Evolutionary conservation across 2,888 invertebrate genomes (phyloP).

Genomic region (Monoplex corrugatus): DNA sequence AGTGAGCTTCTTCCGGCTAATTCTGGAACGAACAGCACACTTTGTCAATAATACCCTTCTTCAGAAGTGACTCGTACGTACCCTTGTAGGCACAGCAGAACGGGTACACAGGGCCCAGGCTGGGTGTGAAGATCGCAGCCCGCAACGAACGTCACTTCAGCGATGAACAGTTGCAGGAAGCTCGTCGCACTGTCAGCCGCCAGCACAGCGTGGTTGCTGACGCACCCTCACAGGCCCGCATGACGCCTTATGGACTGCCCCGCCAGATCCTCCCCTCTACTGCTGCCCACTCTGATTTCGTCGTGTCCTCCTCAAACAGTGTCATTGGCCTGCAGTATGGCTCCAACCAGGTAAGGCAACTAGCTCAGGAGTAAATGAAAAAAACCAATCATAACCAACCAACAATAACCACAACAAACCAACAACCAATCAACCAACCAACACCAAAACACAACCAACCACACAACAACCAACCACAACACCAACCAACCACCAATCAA

Average conservation of each 20-base stretch:
- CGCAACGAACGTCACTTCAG: slow-evolving; percentile 94
- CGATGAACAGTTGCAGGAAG: slow-evolving; percentile 94
- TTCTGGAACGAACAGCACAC: no score
- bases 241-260: slow-evolving; percentile 84
- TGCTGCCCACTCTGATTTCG: neutral
- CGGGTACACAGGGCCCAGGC: slow-evolving; percentile 87
- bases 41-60: no score
- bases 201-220: slow-evolving; percentile 97
- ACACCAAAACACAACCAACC: no score
- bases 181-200: slow-evolving; percentile 93
- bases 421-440: no score
- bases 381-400: no score
- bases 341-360: slow-evolving; percentile 40
- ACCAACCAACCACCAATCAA: no score
- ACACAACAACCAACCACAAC: no score
- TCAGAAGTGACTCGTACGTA: no score
- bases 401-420: no score
- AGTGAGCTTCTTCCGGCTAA: no score
- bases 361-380: no score
- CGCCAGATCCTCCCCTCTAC: slow-evolving; percentile 81
- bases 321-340: slow-evolving; percentile 47
- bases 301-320: neutral
- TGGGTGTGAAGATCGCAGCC: slow-evolving; percentile 97
- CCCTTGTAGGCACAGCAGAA: slow-evolving; percentile 77
- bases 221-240: slow-evolving; percentile 96